Conservation (phyloP, 2,888 invertebrate genomes). For the Spodoptera exigua region DNA sequence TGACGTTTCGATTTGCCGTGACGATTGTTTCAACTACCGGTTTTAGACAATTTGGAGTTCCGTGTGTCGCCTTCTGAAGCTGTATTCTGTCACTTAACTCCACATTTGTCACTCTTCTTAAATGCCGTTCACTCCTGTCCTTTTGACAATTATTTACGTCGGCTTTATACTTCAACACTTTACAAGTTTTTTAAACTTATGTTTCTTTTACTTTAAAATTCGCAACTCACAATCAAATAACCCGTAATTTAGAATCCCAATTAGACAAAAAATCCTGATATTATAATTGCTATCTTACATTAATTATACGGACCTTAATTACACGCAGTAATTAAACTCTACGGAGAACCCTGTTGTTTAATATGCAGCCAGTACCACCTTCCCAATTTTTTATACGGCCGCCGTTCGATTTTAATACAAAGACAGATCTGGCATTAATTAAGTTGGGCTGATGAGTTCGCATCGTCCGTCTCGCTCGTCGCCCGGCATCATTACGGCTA, state of each 20-base stretch:
- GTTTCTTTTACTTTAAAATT: constrained; percentile 7
- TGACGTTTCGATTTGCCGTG: constrained; percentile 75
- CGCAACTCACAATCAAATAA: constrained; percentile 11
- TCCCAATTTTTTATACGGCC: constrained; percentile 63
- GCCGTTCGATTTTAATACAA: constrained; percentile 85
- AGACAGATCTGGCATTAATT: constrained; percentile 89
- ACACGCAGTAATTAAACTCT: constrained; percentile 49
- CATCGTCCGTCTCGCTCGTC: constrained; percentile 73
- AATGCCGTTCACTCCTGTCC: constrained; percentile 27
- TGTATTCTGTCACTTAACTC: constrained; percentile 54
- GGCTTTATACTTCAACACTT: constrained; percentile 8
- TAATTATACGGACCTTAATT: constrained; percentile 52
- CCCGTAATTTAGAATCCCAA: constrained; percentile 31
- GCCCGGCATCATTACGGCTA: constrained; percentile 83
- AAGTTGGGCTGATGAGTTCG: constrained; percentile 86
- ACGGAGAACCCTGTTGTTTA: constrained; percentile 62
- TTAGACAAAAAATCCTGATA: constrained; percentile 23
- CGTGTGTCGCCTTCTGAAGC: constrained; percentile 55
- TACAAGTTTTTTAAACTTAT: constrained; percentile 4
- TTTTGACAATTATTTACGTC: constrained; percentile 26
- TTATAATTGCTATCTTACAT: constrained; percentile 31
- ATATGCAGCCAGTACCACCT: constrained; percentile 54
- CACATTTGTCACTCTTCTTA: constrained; percentile 48
- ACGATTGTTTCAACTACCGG: constrained; percentile 84
- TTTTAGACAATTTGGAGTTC: constrained; percentile 78